A percentile compares a stretch with the other conserved stretches of the same genome.
These are phyloP conservation scores for Dysmachus trigonus DNA, from an alignment of 2,888 invertebrate species.

Conservation along the genomic window DNA sequence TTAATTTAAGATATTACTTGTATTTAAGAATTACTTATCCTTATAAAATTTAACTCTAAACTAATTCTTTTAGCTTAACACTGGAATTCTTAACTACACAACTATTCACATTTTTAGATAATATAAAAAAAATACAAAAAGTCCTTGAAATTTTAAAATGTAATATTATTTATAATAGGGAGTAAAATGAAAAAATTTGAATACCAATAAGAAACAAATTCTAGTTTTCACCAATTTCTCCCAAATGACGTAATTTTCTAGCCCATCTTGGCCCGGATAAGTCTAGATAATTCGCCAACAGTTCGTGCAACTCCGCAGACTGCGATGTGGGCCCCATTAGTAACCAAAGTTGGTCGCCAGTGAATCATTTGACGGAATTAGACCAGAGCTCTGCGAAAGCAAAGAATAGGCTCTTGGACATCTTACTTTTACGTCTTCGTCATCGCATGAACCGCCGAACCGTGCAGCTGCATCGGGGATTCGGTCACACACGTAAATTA, in stretches of 20 bases:
- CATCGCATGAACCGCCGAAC: background rate
- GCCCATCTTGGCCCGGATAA: background rate
- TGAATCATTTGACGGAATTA: constrained; percentile 25
- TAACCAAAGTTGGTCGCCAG: background rate
- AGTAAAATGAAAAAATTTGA: background rate
- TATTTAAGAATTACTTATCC: too few relatives aligned
- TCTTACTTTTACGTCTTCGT: background rate
- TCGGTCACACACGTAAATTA: background rate
- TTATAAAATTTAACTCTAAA: too few relatives aligned
- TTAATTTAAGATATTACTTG: too few relatives aligned
- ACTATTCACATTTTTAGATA: too few relatives aligned
- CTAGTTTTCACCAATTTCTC: background rate
- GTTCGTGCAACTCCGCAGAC: background rate
- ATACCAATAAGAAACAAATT: background rate
- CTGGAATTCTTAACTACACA: too few relatives aligned
- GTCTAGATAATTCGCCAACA: background rate
- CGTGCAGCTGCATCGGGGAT: background rate
- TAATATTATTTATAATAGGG: too few relatives aligned
- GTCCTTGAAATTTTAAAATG: too few relatives aligned
- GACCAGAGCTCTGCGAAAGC: background rate
- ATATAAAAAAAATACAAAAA: too few relatives aligned
- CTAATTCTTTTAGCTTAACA: too few relatives aligned
- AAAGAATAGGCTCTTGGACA: background rate
- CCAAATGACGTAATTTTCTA: background rate
- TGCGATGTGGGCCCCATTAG: background rate